Percentiles rank a stretch among this genome's conserved stretches.
phyloP scores from a whole-genome alignment of 92 coral and sea anemone genomes.

The Plumapathes pennacea region DNA sequence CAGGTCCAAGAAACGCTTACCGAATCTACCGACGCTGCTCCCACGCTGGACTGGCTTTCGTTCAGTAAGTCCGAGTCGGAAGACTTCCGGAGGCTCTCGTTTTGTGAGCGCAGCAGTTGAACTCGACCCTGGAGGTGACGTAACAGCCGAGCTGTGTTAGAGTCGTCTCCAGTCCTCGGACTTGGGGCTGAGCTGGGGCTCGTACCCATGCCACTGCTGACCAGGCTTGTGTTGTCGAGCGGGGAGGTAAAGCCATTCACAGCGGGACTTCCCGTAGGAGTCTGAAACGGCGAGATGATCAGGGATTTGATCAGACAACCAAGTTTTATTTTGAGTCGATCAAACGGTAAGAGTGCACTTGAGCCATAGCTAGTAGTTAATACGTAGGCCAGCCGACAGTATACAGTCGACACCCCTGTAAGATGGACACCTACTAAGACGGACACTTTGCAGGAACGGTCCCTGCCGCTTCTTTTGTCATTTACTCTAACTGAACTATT shows the following conservation, averaged over 20 bases:
- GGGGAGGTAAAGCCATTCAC: conserved; percentile 72
- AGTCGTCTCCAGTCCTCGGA: conserved; percentile 85
- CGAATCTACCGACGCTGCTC: conserved; percentile 56
- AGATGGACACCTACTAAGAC: too few species aligned
- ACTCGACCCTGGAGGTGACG: conserved; percentile 98
- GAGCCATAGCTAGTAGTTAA: background rate
- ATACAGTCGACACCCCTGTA: too few species aligned
- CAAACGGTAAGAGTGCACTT: background rate
- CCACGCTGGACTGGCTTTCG: conserved; percentile 77
- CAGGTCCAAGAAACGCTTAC: conserved; percentile 15
- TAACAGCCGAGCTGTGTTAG: conserved; percentile 75
- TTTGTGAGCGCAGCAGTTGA: conserved; percentile 91
- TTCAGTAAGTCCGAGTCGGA: conserved; percentile 76
- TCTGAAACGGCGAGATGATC: too few species aligned
- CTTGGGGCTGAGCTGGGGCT: conserved; percentile 77
- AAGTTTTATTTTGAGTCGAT: background rate
- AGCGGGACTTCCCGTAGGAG: conserved; percentile 74
- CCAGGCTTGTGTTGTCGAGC: conserved; percentile 44
- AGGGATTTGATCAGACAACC: too few species aligned
- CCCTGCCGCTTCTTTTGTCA: too few species aligned
- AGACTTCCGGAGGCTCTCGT: conserved; percentile 81
- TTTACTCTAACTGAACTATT: too few species aligned
- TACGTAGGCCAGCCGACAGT: too few species aligned
- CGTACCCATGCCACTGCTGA: conserved; percentile 82
- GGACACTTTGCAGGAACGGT: too few species aligned